Evolutionary conservation across 37 sponge, comb jelly and placozoan species (phyloP).

Genomic region (Halichondria panicea): DNA sequence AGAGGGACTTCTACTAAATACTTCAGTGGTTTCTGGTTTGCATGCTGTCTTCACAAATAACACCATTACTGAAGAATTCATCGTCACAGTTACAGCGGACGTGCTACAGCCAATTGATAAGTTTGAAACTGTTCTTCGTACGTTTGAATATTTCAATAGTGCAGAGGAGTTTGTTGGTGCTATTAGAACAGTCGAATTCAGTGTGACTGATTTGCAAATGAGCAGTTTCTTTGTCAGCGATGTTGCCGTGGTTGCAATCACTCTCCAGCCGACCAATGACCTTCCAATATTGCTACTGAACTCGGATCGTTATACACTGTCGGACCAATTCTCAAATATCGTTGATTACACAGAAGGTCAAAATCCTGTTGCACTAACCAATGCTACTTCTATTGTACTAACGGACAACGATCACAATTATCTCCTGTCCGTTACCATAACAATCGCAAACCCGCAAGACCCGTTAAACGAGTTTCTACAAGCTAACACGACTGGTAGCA

Average conservation of each 20-base stretch:
- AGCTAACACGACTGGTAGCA: slow-evolving; percentile 29
- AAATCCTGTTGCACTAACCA: slow-evolving; percentile 50
- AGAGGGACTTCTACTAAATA: slow-evolving; percentile 61
- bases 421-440: slow-evolving; percentile 50
- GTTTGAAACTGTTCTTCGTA: slow-evolving; percentile 61
- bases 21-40: slow-evolving; percentile 1
- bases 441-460: slow-evolving; percentile 66
- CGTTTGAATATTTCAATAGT: slow-evolving; percentile 75
- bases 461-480: slow-evolving; percentile 48
- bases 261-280: slow-evolving; percentile 63
- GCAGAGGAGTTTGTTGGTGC: slow-evolving; percentile 77
- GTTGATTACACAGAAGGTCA: slow-evolving; percentile 78
- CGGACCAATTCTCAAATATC: slow-evolving; percentile 46
- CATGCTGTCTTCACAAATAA: not conserved
- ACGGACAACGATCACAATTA: slow-evolving; percentile 75
- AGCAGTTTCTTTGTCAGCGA: slow-evolving; percentile 58
- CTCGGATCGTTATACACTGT: slow-evolving; percentile 7
- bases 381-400: slow-evolving; percentile 41
- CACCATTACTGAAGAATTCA: slow-evolving; percentile 1
- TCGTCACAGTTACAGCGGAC: slow-evolving; percentile 18
- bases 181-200: slow-evolving; percentile 49
- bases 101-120: slow-evolving; percentile 43
- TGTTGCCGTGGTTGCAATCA: slow-evolving; percentile 44
- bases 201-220: slow-evolving; percentile 41
- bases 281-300: slow-evolving; percentile 78